These are phyloP conservation scores for Bradypodion ventrale DNA, from an alignment of 2,797 vertebrate genomes.

Conservation along the genomic window DNA sequence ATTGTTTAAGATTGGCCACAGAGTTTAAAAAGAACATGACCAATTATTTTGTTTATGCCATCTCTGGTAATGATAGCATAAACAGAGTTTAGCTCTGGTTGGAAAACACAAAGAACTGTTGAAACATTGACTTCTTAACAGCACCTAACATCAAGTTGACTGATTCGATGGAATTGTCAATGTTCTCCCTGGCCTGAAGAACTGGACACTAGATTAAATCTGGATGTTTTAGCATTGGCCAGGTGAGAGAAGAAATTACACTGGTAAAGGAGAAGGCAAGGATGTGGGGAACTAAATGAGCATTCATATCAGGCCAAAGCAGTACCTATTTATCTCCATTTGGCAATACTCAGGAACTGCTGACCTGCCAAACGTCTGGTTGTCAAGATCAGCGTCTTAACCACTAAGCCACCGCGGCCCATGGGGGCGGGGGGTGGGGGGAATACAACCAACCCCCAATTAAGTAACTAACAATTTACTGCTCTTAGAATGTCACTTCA, in stretches of 20 bases:
- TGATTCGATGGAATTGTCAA: background rate
- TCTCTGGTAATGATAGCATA: background rate
- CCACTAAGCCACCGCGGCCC: no score
- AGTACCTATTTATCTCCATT: no score
- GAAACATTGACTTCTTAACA: background rate
- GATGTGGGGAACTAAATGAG: background rate
- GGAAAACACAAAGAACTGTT: background rate
- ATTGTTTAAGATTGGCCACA: background rate
- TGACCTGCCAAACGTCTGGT: no score
- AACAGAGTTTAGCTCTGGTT: background rate
- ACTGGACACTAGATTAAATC: background rate
- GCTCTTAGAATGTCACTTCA: background rate
- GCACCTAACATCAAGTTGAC: background rate
- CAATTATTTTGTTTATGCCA: background rate
- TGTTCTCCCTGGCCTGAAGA: background rate
- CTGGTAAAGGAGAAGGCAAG: background rate
- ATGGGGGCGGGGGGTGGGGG: no score
- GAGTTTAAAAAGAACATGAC: no score
- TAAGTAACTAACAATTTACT: background rate
- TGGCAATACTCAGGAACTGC: no score
- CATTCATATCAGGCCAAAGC: background rate
- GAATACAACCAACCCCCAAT: background rate
- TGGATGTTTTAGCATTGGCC: background rate
- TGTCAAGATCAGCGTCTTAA: no score
- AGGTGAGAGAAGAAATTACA: background rate